phyloP scores from a whole-genome alignment of 2,797 vertebrate species.

The Miichthys miiuy region DNA sequence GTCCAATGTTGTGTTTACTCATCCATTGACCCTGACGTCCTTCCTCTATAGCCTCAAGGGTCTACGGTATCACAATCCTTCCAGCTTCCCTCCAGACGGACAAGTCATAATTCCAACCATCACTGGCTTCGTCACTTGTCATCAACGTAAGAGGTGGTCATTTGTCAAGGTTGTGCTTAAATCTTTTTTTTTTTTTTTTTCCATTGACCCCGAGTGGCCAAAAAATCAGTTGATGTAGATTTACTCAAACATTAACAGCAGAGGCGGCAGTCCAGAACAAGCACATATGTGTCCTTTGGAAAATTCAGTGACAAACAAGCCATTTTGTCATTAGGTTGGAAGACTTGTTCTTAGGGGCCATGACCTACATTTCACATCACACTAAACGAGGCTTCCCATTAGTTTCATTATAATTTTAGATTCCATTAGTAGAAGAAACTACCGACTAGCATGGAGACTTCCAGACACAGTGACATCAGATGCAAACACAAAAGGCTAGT shows the following conservation, averaged over 20 bases:
- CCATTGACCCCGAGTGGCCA: not conserved
- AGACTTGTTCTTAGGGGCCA: not conserved
- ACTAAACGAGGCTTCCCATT: too few relatives aligned
- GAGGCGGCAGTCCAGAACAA: not conserved
- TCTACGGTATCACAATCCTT: not conserved
- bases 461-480: not conserved
- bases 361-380: not conserved
- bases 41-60: too few relatives aligned
- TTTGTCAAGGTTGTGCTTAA: not conserved
- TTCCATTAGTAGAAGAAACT: not conserved
- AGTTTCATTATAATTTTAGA: too few relatives aligned
- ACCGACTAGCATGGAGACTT: too few relatives aligned
- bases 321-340: not conserved
- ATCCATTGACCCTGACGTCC: too few relatives aligned
- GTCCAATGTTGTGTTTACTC: too few relatives aligned
- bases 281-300: not conserved
- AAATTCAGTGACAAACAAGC: not conserved
- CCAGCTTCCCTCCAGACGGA: not conserved
- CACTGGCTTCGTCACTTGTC: not conserved
- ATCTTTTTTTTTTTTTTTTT: too few relatives aligned
- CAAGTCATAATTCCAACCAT: not conserved
- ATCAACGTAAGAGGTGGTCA: not conserved
- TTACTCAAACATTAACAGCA: not conserved
- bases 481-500: not conserved
- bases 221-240: not conserved